Conservation (phyloP, 2,113 vertebrate genomes). For the Ptyas mucosa region DNA sequence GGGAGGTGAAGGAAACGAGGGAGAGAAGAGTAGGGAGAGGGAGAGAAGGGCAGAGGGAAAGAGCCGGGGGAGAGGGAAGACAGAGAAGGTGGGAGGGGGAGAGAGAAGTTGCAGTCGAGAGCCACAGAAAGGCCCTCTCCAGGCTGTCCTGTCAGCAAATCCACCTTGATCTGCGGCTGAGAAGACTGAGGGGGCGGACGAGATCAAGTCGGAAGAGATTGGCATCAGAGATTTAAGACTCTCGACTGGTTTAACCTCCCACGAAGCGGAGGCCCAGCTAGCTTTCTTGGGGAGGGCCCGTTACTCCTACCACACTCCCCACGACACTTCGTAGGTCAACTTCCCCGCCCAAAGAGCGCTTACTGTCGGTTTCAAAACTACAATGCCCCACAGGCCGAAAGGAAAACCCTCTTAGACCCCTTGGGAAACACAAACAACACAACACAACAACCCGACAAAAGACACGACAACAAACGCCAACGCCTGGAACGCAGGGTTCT, state of each 20-base stretch:
- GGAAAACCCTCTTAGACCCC: conserved; percentile 70
- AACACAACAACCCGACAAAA: background rate
- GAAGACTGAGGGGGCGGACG: conserved; percentile 86
- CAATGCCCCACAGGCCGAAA: conserved; percentile 48
- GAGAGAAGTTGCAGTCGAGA: conserved; percentile 37
- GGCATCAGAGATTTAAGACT: conserved; percentile 82
- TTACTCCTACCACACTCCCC: conserved; percentile 70
- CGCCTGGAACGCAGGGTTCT: background rate
- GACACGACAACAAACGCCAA: background rate
- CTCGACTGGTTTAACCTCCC: conserved; percentile 89
- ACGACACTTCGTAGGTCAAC: conserved; percentile 70
- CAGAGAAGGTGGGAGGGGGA: too few relatives aligned
- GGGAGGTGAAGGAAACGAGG: too few relatives aligned
- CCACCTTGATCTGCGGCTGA: conserved; percentile 87
- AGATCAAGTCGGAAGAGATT: conserved; percentile 93
- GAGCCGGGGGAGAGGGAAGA: too few relatives aligned
- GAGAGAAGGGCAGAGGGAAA: too few relatives aligned
- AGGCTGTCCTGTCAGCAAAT: conserved; percentile 80
- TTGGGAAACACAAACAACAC: conserved; percentile 60
- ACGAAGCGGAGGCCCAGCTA: conserved; percentile 71
- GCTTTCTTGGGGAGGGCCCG: conserved; percentile 74
- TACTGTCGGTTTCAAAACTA: conserved; percentile 69
- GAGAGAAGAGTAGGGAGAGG: too few relatives aligned
- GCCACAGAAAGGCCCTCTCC: conserved; percentile 71
- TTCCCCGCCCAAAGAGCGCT: conserved; percentile 65